phyloP scores from a whole-genome alignment of 2,113 vertebrate genomes.

The Turnix velox region DNA sequence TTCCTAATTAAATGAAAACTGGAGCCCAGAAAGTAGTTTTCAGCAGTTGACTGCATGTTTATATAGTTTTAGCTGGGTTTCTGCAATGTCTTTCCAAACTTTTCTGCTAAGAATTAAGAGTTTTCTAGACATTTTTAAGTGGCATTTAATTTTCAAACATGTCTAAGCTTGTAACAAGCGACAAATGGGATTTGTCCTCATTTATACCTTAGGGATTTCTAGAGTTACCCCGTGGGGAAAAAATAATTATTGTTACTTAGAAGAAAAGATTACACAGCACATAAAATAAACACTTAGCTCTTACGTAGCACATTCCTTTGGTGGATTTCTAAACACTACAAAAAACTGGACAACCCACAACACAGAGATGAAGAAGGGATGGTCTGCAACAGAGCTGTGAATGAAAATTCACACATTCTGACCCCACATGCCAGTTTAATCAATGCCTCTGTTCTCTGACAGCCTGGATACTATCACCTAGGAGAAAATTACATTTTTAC shows the following conservation, averaged over 20 bases:
- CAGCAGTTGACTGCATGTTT: constrained; percentile 4
- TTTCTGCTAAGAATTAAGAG: not conserved
- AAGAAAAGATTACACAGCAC: not conserved
- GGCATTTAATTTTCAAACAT: not conserved
- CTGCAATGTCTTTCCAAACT: not conserved
- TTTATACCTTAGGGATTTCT: not conserved
- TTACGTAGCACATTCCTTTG: not conserved
- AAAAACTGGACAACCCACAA: not conserved
- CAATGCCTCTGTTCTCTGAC: not conserved
- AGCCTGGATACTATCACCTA: not conserved
- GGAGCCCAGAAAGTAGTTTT: constrained; percentile 26
- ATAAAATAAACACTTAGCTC: not conserved
- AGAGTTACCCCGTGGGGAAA: accelerated
- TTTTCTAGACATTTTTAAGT: not conserved
- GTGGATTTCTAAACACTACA: not conserved
- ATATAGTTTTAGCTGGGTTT: not conserved
- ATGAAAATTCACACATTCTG: not conserved
- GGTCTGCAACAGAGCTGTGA: not conserved
- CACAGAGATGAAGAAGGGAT: not conserved
- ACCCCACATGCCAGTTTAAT: not conserved
- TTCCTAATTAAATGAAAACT: constrained; percentile 58
- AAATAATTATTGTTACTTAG: not conserved
- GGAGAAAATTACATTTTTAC: too few species aligned
- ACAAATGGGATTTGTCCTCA: not conserved
- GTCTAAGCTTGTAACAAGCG: not conserved